Evolutionary conservation across 2,888 invertebrate genomes (phyloP).

Genomic region (Cephalotes varians): DNA sequence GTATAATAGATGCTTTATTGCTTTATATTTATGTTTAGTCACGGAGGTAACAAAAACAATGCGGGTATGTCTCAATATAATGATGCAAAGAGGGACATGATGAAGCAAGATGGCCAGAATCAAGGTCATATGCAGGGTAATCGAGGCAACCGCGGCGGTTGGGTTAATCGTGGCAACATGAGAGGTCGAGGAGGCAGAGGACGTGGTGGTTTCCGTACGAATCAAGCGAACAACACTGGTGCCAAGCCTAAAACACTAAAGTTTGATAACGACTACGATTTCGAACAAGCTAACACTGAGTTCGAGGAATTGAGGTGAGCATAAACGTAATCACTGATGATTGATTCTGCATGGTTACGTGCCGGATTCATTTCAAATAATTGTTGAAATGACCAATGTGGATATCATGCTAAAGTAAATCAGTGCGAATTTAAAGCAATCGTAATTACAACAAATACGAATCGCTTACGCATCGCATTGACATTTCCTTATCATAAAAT

Average conservation of each 20-base stretch:
- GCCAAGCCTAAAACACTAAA: conserved; percentile 91
- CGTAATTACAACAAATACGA: conserved; percentile 43
- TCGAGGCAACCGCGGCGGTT: conserved; percentile 83
- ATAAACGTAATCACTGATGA: neutral
- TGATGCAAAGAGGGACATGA: conserved; percentile 79
- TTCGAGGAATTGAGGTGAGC: conserved; percentile 94
- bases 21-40: conserved; percentile 69
- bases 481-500: conserved; percentile 64
- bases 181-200: conserved; percentile 82
- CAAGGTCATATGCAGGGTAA: conserved; percentile 84
- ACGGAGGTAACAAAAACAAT: conserved; percentile 78
- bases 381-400: conserved; percentile 79
- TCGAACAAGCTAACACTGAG: conserved; percentile 99
- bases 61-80: conserved; percentile 83
- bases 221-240: conserved; percentile 81
- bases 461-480: conserved; percentile 78
- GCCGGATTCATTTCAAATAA: conserved; percentile 79
- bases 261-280: conserved; percentile 99
- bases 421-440: conserved; percentile 72
- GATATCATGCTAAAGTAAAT: conserved; percentile 81
- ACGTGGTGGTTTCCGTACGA: conserved; percentile 83
- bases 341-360: conserved; percentile 77
- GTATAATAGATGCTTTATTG: neutral
- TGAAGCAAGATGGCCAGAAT: conserved; percentile 76
- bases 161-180: conserved; percentile 83